These are phyloP conservation scores for Pelochelys cantorii DNA, from an alignment of 2,797 vertebrate species.

Conservation along the genomic window DNA sequence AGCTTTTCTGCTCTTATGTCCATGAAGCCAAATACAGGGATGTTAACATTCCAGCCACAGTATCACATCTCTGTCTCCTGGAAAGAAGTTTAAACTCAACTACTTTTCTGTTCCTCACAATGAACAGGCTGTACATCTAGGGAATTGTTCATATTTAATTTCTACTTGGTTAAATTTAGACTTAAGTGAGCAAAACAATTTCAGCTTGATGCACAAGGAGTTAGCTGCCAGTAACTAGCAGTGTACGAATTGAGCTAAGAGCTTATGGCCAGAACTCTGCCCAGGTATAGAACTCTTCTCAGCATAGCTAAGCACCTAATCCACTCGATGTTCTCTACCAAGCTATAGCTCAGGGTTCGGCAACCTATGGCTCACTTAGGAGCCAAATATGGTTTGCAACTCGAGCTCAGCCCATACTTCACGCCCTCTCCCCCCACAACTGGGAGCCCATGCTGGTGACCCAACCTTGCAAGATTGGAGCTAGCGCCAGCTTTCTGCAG, in stretches of 20 bases:
- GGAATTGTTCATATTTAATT: not conserved
- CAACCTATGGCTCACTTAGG: too few species aligned
- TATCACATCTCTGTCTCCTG: not conserved
- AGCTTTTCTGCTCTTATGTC: not conserved
- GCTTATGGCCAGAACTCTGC: constrained; percentile 8
- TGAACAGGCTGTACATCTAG: not conserved
- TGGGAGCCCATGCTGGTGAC: too few species aligned
- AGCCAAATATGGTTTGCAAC: too few species aligned
- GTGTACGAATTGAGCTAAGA: constrained; percentile 14
- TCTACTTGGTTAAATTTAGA: not conserved
- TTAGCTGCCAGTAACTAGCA: not conserved
- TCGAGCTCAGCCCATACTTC: too few species aligned
- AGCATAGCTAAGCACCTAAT: constrained; percentile 50
- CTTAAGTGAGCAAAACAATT: not conserved
- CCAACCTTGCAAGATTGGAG: too few species aligned
- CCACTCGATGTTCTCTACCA: constrained; percentile 32
- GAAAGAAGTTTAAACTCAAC: not conserved
- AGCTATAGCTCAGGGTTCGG: not conserved
- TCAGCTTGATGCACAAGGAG: not conserved
- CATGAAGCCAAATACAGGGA: not conserved
- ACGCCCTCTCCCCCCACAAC: too few species aligned
- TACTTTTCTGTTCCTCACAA: not conserved
- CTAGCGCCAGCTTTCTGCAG: too few species aligned
- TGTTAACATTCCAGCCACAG: not conserved
- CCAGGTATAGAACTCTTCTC: constrained; percentile 36